Conservation (phyloP, 2,888 invertebrate genomes). For the Acleris holmiana region DNA sequence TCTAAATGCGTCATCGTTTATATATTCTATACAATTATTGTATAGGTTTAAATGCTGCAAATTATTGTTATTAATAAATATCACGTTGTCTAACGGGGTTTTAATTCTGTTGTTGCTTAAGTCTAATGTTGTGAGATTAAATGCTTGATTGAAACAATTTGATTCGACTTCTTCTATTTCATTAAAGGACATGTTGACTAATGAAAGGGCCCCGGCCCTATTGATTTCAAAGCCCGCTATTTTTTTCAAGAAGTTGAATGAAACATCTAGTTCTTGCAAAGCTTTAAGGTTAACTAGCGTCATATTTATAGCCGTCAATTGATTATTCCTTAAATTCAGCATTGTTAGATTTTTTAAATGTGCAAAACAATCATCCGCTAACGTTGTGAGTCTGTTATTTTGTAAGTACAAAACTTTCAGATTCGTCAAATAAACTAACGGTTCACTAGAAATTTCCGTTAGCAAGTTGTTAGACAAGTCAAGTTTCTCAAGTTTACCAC, state of each 20-base stretch:
- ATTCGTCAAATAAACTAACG: constrained; percentile 49
- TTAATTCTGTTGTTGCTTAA: constrained; percentile 63
- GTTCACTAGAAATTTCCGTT: constrained; percentile 47
- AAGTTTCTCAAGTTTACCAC: constrained; percentile 48
- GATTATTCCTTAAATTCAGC: constrained; percentile 59
- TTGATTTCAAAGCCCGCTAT: constrained; percentile 62
- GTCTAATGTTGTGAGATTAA: constrained; percentile 56
- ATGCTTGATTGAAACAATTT: constrained; percentile 62
- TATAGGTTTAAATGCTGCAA: constrained; percentile 59
- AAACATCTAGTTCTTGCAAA: constrained; percentile 58
- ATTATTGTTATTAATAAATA: constrained; percentile 60
- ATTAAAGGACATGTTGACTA: constrained; percentile 66
- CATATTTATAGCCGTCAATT: constrained; percentile 56
- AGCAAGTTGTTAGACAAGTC: constrained; percentile 65
- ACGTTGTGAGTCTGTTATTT: constrained; percentile 53
- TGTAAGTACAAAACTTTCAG: constrained; percentile 58
- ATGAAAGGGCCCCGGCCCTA: constrained; percentile 53
- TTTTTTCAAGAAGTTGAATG: constrained; percentile 55
- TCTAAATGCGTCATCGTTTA: constrained; percentile 61
- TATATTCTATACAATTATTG: constrained; percentile 56
- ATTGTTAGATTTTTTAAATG: constrained; percentile 50
- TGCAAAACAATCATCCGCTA: constrained; percentile 58
- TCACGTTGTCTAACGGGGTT: constrained; percentile 53
- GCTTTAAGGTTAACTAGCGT: constrained; percentile 58
- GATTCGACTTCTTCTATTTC: constrained; percentile 57